A percentile compares a stretch with the other conserved stretches of the same genome.
These are phyloP conservation scores for Clarias fuscus DNA, from an alignment of 2,797 vertebrate genomes.

Conservation along the genomic window DNA sequence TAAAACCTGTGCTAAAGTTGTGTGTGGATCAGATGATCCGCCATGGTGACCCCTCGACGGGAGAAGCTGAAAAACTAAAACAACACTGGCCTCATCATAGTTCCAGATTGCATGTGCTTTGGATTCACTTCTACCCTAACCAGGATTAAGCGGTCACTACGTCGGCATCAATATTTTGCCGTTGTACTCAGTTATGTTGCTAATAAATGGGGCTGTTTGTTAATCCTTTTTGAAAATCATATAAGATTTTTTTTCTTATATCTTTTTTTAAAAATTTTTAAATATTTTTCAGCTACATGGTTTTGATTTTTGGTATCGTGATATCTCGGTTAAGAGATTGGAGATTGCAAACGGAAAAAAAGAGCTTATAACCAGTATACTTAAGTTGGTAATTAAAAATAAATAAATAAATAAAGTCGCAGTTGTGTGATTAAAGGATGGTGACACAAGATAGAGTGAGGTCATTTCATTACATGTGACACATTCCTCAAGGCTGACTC, in stretches of 20 bases:
- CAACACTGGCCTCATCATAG: background rate
- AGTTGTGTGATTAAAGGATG: conserved; percentile 11
- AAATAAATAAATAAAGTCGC: background rate
- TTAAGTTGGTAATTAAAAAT: no score
- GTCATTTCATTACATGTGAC: conserved; percentile 31
- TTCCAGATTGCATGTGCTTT: no score
- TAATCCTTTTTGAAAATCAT: no score
- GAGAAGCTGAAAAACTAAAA: no score
- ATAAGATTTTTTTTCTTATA: no score
- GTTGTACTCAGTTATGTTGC: background rate
- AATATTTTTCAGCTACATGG: background rate
- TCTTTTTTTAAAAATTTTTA: background rate
- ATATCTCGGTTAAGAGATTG: background rate
- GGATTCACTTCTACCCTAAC: background rate
- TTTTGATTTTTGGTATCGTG: background rate
- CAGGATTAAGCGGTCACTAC: background rate
- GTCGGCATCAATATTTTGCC: background rate
- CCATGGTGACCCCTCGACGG: no score
- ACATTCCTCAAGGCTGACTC: background rate
- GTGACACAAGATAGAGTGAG: conserved; percentile 32
- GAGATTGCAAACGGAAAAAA: background rate
- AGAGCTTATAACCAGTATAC: background rate
- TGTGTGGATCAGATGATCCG: no score
- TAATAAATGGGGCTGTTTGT: background rate
- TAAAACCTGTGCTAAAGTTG: no score